Base-by-base conservation (phyloP, 2,888 invertebrate species). In the Latrodectus elegans region DNA sequence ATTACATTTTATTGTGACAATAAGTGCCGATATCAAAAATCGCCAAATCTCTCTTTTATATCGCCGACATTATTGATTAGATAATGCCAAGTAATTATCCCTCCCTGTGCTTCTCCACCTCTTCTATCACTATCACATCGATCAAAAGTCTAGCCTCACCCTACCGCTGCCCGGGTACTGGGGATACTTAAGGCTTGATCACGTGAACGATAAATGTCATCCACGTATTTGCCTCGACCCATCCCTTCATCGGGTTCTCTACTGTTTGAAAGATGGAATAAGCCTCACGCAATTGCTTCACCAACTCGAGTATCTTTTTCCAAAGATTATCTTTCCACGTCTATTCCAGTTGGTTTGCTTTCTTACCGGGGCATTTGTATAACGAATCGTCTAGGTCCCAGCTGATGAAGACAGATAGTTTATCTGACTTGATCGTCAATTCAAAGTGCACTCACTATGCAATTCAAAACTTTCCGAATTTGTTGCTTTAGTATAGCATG, bases 1-100 rank as follows among this genome's bases (percentile, higher is more conserved):
- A 68, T 68, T 17, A 68, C 17, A 68, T 17, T 26, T 17, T 22
- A 17, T 68, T 22, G 26, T 17, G 26, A 26, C 17, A 68, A 68
- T 68, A 68, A 68, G 8, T 68, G 26, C 26, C 17, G 17, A 68
- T 68, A 26, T 60, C 75, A 60, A 11, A 75, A 26, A 52, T n/a
- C 73, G 17, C 72, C 51, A 72, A 10, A 14, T 53, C 78, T 68
- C 14, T n/a, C 55, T 22, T 22, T 65, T 55, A 67, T 68, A 68
- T 75, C 74, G 55, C 22, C n/a, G 53, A n/a, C 17, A 52, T 68
- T 75, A 68, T 75, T 52, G 74, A 67, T 82, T 38, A 55, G 75
- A 55, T 82, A 82, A 82, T 82, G 82, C 71, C 68, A n/a, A 53
- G 75, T 82, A 82, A 82, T 82, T 74, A 75, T 68, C 26, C 38